Conservation (phyloP, 2,113 vertebrate species). For the Mirounga angustirostris region DNA sequence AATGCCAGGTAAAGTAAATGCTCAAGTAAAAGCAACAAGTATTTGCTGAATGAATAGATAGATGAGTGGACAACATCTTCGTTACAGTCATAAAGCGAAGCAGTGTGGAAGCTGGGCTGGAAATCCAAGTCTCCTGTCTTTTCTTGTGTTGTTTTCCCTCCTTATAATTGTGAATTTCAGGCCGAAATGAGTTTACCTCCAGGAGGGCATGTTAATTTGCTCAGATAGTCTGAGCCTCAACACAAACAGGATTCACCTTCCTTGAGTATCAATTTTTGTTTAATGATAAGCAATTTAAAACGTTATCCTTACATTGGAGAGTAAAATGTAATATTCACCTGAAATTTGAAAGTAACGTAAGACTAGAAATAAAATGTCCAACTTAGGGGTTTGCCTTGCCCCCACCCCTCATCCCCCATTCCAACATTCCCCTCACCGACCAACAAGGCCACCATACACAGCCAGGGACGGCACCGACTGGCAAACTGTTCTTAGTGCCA, state of each 20-base stretch:
- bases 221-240: background rate
- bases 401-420: fast-evolving
- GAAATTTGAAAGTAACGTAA: background rate
- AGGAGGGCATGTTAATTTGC: background rate
- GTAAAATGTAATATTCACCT: background rate
- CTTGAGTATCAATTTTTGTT: background rate
- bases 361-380: background rate
- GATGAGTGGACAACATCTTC: background rate
- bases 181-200: background rate
- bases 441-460: background rate
- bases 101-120: background rate
- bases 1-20: background rate
- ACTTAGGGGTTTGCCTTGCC: background rate
- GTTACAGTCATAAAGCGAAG: background rate
- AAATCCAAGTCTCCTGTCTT: background rate
- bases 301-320: background rate
- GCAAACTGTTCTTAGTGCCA: background rate
- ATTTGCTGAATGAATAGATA: background rate
- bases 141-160: background rate
- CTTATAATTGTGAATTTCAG: background rate
- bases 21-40: background rate
- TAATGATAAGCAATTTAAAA: background rate
- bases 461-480: fast-evolving
- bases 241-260: background rate
- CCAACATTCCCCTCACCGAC: background rate